Percentiles rank a stretch among this genome's conserved stretches.
Evolutionary conservation across 1,140 invertebrate species (phyloP).

Genomic region (Dinothrombium tinctorium): DNA sequence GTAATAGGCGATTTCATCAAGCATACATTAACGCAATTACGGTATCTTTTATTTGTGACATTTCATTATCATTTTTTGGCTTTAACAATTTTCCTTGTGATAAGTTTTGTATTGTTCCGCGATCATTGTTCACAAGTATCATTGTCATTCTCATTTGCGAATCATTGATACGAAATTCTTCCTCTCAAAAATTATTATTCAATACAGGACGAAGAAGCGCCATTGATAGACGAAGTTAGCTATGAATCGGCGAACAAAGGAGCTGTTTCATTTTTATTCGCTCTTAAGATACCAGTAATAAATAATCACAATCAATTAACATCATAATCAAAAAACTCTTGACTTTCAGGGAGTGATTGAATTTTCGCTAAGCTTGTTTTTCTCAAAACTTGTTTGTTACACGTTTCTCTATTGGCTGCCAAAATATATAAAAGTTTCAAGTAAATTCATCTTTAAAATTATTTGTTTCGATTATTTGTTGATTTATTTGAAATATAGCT

Average conservation of each 20-base stretch:
- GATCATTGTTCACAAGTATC: too few relatives aligned
- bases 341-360: constrained; percentile 56
- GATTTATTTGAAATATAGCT: constrained; percentile 28
- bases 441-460: constrained; percentile 29
- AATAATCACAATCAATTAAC: background rate
- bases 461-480: constrained; percentile 1
- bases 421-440: constrained; percentile 54
- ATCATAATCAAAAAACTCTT: constrained; percentile 2
- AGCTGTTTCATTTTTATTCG: constrained; percentile 51
- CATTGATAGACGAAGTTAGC: background rate
- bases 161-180: too few relatives aligned
- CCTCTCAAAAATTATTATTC: too few relatives aligned
- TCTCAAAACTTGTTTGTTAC: constrained; percentile 90
- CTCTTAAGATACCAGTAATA: constrained; percentile 46
- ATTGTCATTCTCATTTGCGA: too few relatives aligned
- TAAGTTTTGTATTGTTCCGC: too few relatives aligned
- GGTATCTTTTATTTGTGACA: too few relatives aligned
- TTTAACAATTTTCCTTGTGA: too few relatives aligned
- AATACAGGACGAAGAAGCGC: background rate
- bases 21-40: too few relatives aligned
- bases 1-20: too few relatives aligned
- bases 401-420: constrained; percentile 94
- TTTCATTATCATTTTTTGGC: too few relatives aligned
- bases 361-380: constrained; percentile 79
- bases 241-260: constrained; percentile 18